Evolutionary conservation across 2,888 invertebrate genomes (phyloP).

Genomic region (Aspidiotus rigidus): DNA sequence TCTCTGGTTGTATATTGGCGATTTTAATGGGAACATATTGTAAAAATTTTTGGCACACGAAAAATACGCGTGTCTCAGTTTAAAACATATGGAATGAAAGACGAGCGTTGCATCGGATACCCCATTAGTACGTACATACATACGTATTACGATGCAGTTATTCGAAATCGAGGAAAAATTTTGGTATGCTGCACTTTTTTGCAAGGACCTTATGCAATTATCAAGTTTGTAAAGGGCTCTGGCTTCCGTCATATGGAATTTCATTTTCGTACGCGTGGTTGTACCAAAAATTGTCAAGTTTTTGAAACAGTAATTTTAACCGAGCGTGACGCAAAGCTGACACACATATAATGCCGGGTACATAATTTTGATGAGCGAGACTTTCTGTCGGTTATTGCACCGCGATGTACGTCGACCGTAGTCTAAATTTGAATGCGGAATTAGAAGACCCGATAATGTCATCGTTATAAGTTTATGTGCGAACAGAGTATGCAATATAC

Average conservation of each 20-base stretch:
- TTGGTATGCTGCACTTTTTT: too few relatives aligned
- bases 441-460: constrained; percentile 1
- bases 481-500: too few relatives aligned
- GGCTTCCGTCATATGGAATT: background rate
- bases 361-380: background rate
- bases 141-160: background rate
- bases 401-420: background rate
- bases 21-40: too few relatives aligned
- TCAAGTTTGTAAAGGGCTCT: too few relatives aligned
- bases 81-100: too few relatives aligned
- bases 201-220: too few relatives aligned
- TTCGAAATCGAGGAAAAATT: too few relatives aligned
- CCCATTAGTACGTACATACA: background rate
- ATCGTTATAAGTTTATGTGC: constrained; percentile 10
- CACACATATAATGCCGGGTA: background rate
- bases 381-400: background rate
- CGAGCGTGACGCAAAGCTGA: background rate
- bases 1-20: too few relatives aligned
- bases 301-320: too few relatives aligned
- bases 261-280: background rate
- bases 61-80: too few relatives aligned
- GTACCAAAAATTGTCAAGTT: background rate
- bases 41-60: too few relatives aligned
- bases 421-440: constrained; percentile 18
- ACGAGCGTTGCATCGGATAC: too few relatives aligned